These are phyloP conservation scores for Phodopus roborovskii DNA, from an alignment of 2,113 vertebrate genomes.

Conservation along the genomic window DNA sequence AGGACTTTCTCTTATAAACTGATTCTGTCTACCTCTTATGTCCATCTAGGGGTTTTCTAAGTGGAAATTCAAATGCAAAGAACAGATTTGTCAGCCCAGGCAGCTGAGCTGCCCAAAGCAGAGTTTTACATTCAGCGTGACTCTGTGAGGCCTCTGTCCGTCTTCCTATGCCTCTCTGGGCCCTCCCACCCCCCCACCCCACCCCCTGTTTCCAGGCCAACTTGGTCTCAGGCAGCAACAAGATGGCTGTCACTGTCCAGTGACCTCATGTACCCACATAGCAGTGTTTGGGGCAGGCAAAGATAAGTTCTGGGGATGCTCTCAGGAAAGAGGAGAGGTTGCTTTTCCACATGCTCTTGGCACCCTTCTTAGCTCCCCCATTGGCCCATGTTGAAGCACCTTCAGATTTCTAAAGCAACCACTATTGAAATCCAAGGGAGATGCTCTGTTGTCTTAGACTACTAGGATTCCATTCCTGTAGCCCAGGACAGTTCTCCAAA, in stretches of 20 bases:
- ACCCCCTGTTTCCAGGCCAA: background rate
- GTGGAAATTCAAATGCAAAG: slow-evolving; percentile 25
- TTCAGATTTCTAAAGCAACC: background rate
- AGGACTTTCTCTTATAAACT: background rate
- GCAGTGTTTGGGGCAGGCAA: background rate
- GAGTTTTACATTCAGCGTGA: no score
- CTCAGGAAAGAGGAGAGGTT: background rate
- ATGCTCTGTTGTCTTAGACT: background rate
- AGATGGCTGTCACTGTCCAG: background rate
- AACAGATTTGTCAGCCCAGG: background rate
- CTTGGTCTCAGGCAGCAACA: background rate
- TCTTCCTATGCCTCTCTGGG: background rate
- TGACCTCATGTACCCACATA: background rate
- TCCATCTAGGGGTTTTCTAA: background rate
- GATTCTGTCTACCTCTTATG: background rate
- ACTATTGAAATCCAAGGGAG: background rate
- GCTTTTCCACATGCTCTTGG: background rate
- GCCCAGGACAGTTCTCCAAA: background rate
- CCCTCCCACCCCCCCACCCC: background rate
- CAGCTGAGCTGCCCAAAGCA: background rate
- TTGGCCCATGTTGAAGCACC: background rate
- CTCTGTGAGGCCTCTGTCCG: background rate
- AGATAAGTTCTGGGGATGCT: background rate
- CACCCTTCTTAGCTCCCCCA: background rate
- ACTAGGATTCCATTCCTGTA: background rate